phyloP scores from a whole-genome alignment of 2,113 vertebrate species.

The Hirundichthys speculiger region DNA sequence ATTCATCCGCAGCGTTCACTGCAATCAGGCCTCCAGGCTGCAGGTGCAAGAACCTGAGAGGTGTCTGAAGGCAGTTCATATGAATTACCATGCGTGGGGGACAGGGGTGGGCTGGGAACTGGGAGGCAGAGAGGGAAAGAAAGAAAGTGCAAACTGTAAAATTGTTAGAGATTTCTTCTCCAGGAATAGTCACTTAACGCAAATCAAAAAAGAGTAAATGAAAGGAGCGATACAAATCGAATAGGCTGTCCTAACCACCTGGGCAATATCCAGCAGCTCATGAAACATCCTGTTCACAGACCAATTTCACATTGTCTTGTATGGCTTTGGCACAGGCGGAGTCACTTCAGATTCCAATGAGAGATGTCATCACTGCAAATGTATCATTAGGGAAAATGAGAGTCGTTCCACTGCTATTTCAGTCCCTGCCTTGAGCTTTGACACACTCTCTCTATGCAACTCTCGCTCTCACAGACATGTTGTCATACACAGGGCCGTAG shows the following conservation, averaged over 20 bases:
- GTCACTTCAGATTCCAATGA: slow-evolving; percentile 50
- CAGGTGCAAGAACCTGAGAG: slow-evolving; percentile 10
- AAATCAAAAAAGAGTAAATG: slow-evolving; percentile 69
- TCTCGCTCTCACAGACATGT: background rate
- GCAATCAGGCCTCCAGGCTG: slow-evolving; percentile 42
- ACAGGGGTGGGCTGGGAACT: background rate
- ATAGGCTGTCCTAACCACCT: slow-evolving; percentile 55
- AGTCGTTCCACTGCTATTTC: slow-evolving; percentile 30
- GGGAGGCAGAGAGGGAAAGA: slow-evolving; percentile 2
- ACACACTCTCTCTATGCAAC: slow-evolving; percentile 19
- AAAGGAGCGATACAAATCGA: slow-evolving; percentile 66
- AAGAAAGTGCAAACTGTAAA: slow-evolving; percentile 55
- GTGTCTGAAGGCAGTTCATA: slow-evolving; percentile 23
- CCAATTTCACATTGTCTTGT: slow-evolving; percentile 50
- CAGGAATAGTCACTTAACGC: slow-evolving; percentile 58
- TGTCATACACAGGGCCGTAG: too few relatives aligned
- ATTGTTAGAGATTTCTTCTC: slow-evolving; percentile 50
- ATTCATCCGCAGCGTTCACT: slow-evolving; percentile 58
- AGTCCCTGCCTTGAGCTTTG: slow-evolving; percentile 31
- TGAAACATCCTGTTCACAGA: slow-evolving; percentile 55
- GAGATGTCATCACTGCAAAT: slow-evolving; percentile 46
- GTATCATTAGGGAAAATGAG: slow-evolving; percentile 47
- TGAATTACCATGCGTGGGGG: slow-evolving; percentile 13
- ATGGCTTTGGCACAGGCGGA: slow-evolving; percentile 19
- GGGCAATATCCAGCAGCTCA: slow-evolving; percentile 56